Evolutionary conservation across 2,113 vertebrate species (phyloP).

Genomic region (Capreolus pygargus): DNA sequence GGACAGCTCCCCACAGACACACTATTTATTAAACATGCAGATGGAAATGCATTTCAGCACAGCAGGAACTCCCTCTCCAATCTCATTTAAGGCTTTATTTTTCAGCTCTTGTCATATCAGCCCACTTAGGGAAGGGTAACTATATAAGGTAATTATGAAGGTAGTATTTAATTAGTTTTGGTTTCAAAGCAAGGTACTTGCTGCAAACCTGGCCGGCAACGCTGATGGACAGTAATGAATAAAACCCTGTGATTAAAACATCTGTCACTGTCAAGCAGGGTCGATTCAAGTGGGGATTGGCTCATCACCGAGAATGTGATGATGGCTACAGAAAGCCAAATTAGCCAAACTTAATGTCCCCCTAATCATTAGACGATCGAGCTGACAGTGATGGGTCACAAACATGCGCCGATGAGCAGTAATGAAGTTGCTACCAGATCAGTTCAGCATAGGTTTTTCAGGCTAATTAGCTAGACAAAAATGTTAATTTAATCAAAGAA

Average conservation of each 20-base stretch:
- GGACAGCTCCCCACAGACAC: neutral
- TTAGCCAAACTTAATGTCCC: constrained; percentile 80
- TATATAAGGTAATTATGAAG: constrained; percentile 71
- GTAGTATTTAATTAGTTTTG: constrained; percentile 79
- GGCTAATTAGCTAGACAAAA: constrained; percentile 84
- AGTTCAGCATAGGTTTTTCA: constrained; percentile 80
- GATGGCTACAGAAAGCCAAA: constrained; percentile 77
- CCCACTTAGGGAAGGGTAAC: constrained; percentile 65
- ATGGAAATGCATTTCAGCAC: neutral
- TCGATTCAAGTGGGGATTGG: constrained; percentile 72
- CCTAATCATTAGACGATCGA: constrained; percentile 74
- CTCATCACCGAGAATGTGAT: neutral
- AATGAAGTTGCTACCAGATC: constrained; percentile 81
- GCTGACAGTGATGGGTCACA: constrained; percentile 81
- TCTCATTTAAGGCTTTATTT: constrained; percentile 53
- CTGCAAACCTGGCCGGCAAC: constrained; percentile 67
- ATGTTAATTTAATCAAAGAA: constrained; percentile 86
- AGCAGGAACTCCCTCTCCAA: neutral
- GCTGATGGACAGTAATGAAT: constrained; percentile 77
- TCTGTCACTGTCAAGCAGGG: constrained; percentile 80
- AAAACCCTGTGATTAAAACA: constrained; percentile 81
- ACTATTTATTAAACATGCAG: neutral
- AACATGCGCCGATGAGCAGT: constrained; percentile 78
- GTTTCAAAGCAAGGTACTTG: constrained; percentile 72
- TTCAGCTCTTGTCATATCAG: constrained; percentile 55